phyloP scores from a whole-genome alignment of 2,113 vertebrate species.

The Gorsachius goisagi region DNA sequence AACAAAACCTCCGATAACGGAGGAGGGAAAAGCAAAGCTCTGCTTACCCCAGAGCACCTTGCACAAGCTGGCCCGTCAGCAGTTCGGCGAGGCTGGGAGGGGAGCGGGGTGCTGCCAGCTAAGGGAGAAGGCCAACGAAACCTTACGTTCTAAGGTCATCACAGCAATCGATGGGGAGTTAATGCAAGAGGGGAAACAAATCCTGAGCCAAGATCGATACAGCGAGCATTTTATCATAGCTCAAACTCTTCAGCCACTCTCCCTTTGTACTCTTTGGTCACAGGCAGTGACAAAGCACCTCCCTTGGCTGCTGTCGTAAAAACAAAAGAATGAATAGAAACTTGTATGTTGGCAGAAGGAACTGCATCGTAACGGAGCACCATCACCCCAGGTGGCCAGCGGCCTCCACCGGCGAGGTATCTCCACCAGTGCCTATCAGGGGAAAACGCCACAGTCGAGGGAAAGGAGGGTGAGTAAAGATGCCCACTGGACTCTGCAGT shows the following conservation, averaged over 20 bases:
- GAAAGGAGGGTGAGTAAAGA: not conserved
- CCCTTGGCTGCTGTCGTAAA: not conserved
- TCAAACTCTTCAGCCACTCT: constrained; percentile 12
- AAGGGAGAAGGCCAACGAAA: constrained; percentile 39
- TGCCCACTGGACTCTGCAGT: not conserved
- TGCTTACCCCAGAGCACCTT: not conserved
- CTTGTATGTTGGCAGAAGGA: not conserved
- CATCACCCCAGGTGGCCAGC: not conserved
- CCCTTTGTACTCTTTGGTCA: not conserved
- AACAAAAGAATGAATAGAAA: constrained; percentile 29
- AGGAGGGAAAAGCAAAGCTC: not conserved
- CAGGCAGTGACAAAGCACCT: not conserved
- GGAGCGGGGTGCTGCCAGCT: not conserved
- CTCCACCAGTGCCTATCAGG: not conserved
- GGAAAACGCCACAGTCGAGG: fast-evolving
- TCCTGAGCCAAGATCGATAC: constrained; percentile 66
- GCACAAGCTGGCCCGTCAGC: not conserved
- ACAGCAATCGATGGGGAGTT: constrained; percentile 60
- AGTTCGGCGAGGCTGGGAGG: not conserved
- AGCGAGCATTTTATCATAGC: constrained; percentile 49
- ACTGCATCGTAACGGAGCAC: not conserved
- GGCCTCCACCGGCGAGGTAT: not conserved
- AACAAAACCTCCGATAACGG: fast-evolving
- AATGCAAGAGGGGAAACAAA: constrained; percentile 73
- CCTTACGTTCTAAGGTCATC: constrained; percentile 49